Evolutionary conservation across 2,888 invertebrate species (phyloP).

Genomic region (Sisyra terminalis): DNA sequence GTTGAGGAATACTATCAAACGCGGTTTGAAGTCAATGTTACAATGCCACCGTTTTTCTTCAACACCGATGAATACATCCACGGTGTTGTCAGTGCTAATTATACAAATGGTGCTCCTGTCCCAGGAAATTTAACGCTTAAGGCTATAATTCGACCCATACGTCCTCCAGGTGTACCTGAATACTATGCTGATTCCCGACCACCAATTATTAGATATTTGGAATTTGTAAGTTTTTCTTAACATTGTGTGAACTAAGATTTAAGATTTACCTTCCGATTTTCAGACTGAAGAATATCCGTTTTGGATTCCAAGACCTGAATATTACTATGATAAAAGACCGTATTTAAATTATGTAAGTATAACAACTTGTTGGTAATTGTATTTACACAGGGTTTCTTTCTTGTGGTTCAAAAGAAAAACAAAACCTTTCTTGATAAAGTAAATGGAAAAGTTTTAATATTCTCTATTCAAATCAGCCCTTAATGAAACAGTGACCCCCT

Average conservation of each 20-base stretch:
- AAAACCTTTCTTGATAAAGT: too few relatives aligned
- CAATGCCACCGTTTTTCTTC: slow-evolving; percentile 89
- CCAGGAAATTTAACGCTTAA: slow-evolving; percentile 74
- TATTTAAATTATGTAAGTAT: slow-evolving; percentile 53
- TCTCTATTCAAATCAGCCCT: neutral
- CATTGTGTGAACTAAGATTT: slow-evolving; percentile 8
- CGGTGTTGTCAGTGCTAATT: slow-evolving; percentile 86
- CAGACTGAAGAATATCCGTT: slow-evolving; percentile 65
- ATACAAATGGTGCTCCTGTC: slow-evolving; percentile 85
- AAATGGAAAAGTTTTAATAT: neutral
- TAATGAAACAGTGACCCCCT: too few relatives aligned
- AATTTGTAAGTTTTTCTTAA: slow-evolving; percentile 39
- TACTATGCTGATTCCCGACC: slow-evolving; percentile 12
- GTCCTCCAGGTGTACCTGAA: slow-evolving; percentile 17
- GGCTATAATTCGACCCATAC: slow-evolving; percentile 58
- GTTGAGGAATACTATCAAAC: slow-evolving; percentile 95
- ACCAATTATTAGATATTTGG: slow-evolving; percentile 49
- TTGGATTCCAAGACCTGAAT: slow-evolving; percentile 53
- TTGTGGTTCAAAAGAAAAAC: too few relatives aligned
- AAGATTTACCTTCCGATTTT: slow-evolving; percentile 14
- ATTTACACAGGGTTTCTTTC: too few relatives aligned
- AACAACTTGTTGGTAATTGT: slow-evolving; percentile 2
- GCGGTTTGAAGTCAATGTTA: slow-evolving; percentile 87
- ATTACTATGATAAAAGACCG: slow-evolving; percentile 42
- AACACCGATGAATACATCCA: slow-evolving; percentile 68